phyloP scores from a whole-genome alignment of 2,113 vertebrate genomes.

The Nothoprocta pentlandii region DNA sequence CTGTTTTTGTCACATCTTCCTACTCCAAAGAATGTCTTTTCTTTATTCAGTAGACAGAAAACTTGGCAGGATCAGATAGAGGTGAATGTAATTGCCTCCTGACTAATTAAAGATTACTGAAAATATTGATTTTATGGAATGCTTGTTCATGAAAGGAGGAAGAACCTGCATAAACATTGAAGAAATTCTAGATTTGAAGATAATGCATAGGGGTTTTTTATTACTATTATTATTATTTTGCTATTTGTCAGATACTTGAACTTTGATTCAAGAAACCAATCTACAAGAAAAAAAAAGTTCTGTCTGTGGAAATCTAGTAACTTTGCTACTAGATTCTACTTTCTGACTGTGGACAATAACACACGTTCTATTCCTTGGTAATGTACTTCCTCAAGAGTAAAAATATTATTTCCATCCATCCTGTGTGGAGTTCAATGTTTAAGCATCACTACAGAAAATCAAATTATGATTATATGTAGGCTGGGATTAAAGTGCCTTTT shows the following conservation, averaged over 20 bases:
- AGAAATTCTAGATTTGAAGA: neutral
- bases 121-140: neutral
- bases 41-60: neutral
- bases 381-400: neutral
- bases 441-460: neutral
- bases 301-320: neutral
- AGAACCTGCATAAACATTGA: neutral
- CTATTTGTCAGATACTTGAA: neutral
- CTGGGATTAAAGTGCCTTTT: neutral
- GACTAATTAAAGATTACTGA: neutral
- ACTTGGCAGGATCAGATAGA: neutral
- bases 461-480: neutral
- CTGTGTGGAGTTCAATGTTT: neutral
- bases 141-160: neutral
- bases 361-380: neutral
- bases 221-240: neutral
- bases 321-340: neutral
- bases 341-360: neutral
- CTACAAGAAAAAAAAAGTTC: neutral
- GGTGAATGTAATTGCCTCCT: neutral
- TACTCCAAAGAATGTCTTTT: neutral
- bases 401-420: neutral
- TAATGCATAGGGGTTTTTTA: neutral
- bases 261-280: neutral
- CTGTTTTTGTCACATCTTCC: fast-evolving